A percentile compares a stretch with the other conserved stretches of the same genome.
Conservation (phyloP, 1,140 invertebrate species). For the Drosophila subpulchrella region DNA sequence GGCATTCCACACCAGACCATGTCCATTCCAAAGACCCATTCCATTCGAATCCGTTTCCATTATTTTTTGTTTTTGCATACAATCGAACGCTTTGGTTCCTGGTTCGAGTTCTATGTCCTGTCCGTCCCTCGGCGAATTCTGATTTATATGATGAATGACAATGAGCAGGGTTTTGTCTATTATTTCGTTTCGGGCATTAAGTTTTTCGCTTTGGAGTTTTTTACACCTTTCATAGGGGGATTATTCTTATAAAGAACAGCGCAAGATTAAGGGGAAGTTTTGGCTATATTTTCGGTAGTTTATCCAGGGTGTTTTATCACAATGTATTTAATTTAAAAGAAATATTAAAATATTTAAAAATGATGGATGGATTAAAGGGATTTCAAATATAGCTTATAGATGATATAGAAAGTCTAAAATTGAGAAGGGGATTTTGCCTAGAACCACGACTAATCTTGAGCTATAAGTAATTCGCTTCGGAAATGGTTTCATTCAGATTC, state of each 20-base stretch:
- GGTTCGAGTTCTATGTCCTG: slow-evolving; percentile 39
- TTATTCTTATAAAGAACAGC: neutral
- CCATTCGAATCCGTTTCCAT: slow-evolving; percentile 33
- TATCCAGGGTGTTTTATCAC: neutral
- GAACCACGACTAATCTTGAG: neutral
- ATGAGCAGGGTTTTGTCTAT: slow-evolving; percentile 42
- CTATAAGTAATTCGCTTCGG: slow-evolving; percentile 5
- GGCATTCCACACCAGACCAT: slow-evolving; percentile 49
- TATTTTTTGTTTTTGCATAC: slow-evolving; percentile 62
- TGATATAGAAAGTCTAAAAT: no score
- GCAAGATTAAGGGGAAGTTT: neutral
- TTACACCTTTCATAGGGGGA: slow-evolving; percentile 19
- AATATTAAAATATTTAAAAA: no score
- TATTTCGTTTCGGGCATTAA: slow-evolving; percentile 28
- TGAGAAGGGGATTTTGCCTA: no score
- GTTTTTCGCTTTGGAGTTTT: slow-evolving; percentile 31
- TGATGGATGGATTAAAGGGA: no score
- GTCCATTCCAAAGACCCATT: slow-evolving; percentile 17
- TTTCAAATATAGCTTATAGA: no score
- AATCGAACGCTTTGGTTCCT: slow-evolving; percentile 57
- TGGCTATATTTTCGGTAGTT: neutral
- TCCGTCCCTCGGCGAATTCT: slow-evolving; percentile 52
- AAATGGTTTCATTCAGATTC: slow-evolving; percentile 22
- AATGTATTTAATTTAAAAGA: neutral
- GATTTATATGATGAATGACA: slow-evolving; percentile 70